phyloP scores from a whole-genome alignment of 2,797 vertebrate species.

The Gadopsis bispinosus region DNA sequence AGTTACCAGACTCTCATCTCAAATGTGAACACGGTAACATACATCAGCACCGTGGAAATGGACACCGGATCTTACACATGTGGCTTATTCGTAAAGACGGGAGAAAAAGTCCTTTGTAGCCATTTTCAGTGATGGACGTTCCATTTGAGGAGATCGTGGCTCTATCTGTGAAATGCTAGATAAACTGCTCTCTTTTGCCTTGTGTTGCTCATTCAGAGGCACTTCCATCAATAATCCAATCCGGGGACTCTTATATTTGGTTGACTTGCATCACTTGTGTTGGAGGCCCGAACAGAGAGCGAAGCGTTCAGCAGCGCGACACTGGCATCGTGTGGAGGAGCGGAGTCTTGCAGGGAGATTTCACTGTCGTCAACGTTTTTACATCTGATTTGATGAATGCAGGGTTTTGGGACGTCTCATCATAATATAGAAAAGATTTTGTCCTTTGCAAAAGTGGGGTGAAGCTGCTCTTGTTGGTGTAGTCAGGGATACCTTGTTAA shows the following conservation, averaged over 20 bases:
- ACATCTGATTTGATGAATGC: neutral
- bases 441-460: neutral
- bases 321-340: slow-evolving; percentile 73
- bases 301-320: slow-evolving; percentile 41
- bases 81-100: neutral
- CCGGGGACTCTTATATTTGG: neutral
- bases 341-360: slow-evolving; percentile 16
- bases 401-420: neutral
- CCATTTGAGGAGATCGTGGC: neutral
- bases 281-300: neutral
- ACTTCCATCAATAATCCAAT: neutral
- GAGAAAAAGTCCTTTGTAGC: neutral
- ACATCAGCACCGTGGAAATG: neutral
- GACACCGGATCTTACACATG: neutral
- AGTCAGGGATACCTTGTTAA: neutral
- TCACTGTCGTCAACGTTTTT: neutral
- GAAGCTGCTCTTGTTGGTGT: neutral
- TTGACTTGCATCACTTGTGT: neutral
- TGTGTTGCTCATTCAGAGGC: neutral
- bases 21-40: neutral
- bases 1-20: slow-evolving; percentile 5
- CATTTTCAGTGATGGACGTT: neutral
- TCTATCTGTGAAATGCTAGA: neutral
- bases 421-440: neutral
- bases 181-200: neutral